Evolutionary conservation across 2,888 invertebrate genomes (phyloP).

Genomic region (Sesia apiformis): DNA sequence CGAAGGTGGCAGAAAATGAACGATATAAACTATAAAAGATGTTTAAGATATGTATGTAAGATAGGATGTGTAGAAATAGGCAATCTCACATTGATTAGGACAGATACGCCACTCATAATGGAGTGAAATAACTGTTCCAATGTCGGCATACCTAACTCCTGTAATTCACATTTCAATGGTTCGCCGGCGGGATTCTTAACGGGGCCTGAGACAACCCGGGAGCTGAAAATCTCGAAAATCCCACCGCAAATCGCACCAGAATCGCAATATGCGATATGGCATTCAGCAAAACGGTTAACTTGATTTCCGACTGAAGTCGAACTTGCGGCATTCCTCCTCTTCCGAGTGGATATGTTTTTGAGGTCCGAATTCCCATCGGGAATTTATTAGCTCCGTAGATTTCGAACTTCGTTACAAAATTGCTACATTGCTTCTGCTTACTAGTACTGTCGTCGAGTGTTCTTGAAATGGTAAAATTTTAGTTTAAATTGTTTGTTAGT

Average conservation of each 20-base stretch:
- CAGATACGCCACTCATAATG: neutral
- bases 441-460: no score
- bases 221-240: conserved; percentile 67
- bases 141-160: neutral
- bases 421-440: no score
- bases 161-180: neutral
- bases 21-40: no score
- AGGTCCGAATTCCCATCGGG: neutral
- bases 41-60: neutral
- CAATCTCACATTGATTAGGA: neutral
- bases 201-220: conserved; percentile 37
- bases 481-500: no score
- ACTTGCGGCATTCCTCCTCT: conserved; percentile 23
- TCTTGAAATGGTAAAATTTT: no score
- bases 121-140: neutral
- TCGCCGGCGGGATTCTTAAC: conserved; percentile 51
- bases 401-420: no score
- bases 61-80: neutral
- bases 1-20: neutral
- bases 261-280: conserved; percentile 61
- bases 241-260: conserved; percentile 56
- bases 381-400: neutral
- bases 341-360: conserved; percentile 1
- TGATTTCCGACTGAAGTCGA: neutral
- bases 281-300: conserved; percentile 41